phyloP scores from a whole-genome alignment of 1,140 invertebrate species.

The Macrotrachela quadricornifera region DNA sequence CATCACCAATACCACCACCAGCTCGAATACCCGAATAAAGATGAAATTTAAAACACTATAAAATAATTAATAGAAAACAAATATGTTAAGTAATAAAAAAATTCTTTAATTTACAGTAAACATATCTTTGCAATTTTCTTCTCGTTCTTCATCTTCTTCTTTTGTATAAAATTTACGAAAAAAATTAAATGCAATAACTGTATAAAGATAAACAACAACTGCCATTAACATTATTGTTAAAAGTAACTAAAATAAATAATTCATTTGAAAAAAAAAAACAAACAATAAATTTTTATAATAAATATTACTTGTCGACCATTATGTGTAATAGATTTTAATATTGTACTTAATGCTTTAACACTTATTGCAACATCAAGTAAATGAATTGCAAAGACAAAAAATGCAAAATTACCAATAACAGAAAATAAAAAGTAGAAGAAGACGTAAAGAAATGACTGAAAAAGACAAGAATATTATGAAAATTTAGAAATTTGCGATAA shows the following conservation, averaged over 20 bases:
- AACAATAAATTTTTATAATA: neutral
- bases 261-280: neutral
- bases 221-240: conserved; percentile 90
- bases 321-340: conserved; percentile 96
- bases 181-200: conserved; percentile 98
- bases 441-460: conserved; percentile 79
- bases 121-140: conserved; percentile 96
- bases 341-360: conserved; percentile 86
- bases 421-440: conserved; percentile 90
- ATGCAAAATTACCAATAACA: conserved; percentile 87
- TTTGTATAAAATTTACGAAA: conserved; percentile 98
- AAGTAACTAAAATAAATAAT: conserved; percentile 43
- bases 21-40: conserved; percentile 94
- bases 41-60: conserved; percentile 98
- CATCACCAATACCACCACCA: conserved; percentile 95
- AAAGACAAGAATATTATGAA: neutral
- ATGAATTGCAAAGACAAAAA: conserved; percentile 98
- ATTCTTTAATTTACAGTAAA: conserved; percentile 47
- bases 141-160: conserved; percentile 66
- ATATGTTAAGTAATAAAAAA: neutral
- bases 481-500: too few relatives aligned
- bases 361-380: conserved; percentile 89
- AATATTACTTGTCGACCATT: conserved; percentile 74
- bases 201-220: conserved; percentile 97
- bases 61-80: neutral